These are phyloP conservation scores for Trichechus manatus DNA, from an alignment of 2,113 vertebrate genomes.

Conservation along the genomic window DNA sequence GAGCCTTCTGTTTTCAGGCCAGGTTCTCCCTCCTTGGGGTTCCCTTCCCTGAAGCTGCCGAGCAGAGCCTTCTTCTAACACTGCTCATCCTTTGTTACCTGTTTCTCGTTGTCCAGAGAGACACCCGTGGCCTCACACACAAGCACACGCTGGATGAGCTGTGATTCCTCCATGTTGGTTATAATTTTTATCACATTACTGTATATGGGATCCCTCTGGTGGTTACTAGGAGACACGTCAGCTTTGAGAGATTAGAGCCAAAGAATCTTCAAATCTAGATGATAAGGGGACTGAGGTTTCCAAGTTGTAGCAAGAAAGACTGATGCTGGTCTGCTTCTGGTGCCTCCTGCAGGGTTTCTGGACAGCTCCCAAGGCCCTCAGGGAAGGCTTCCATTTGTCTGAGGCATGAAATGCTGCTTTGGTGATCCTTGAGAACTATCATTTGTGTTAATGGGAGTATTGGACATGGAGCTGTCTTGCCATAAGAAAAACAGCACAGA, in stretches of 20 bases:
- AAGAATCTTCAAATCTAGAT: neutral
- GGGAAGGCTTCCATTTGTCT: neutral
- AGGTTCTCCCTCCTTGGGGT: constrained; percentile 48
- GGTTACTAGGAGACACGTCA: constrained; percentile 69
- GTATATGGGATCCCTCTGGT: constrained; percentile 73
- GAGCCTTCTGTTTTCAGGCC: constrained; percentile 44
- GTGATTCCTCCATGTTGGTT: constrained; percentile 71
- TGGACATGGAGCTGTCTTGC: constrained; percentile 23
- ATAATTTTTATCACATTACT: constrained; percentile 73
- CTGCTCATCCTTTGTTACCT: neutral
- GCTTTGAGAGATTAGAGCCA: constrained; percentile 57
- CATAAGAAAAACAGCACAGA: neutral
- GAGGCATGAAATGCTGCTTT: neutral
- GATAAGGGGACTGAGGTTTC: neutral
- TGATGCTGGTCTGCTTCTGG: neutral
- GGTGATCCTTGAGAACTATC: neutral
- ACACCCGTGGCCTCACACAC: constrained; percentile 46
- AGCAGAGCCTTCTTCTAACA: constrained; percentile 55
- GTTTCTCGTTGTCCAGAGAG: neutral
- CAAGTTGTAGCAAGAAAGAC: neutral
- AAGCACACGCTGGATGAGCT: constrained; percentile 59
- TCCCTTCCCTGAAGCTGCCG: constrained; percentile 61
- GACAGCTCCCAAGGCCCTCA: neutral
- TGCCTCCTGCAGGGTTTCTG: neutral
- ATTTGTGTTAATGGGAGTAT: neutral